phyloP scores from a whole-genome alignment of 2,797 vertebrate species.

The Myripristis murdjan region DNA sequence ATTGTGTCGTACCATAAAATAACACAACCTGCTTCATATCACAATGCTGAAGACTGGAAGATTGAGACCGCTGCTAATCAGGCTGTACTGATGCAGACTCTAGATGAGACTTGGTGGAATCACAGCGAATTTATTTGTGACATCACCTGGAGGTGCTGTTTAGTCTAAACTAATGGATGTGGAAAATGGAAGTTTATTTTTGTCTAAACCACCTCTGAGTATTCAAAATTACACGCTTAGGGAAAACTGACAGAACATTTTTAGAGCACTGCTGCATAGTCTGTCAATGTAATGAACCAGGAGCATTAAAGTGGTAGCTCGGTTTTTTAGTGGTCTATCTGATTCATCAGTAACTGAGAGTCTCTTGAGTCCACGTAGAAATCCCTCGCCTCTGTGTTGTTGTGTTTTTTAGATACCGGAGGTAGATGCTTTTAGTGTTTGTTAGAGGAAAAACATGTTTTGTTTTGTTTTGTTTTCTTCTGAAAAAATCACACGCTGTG shows the following conservation, averaged over 20 bases:
- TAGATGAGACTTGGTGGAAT: constrained; percentile 37
- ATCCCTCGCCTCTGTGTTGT: constrained; percentile 42
- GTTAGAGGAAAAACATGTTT: constrained; percentile 17
- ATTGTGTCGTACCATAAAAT: constrained; percentile 7
- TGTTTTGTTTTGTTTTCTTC: not conserved
- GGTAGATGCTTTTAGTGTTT: constrained; percentile 52
- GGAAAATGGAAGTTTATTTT: constrained; percentile 75
- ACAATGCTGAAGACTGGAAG: constrained; percentile 17
- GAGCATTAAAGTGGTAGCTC: constrained; percentile 65
- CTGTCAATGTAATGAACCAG: constrained; percentile 62
- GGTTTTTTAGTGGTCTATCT: constrained; percentile 64
- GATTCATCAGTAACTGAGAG: constrained; percentile 67
- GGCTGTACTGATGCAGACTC: constrained; percentile 26
- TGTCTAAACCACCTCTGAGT: constrained; percentile 64
- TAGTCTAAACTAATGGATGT: constrained; percentile 74
- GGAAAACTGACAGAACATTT: constrained; percentile 69
- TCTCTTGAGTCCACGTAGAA: constrained; percentile 64
- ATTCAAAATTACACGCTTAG: constrained; percentile 72
- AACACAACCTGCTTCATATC: constrained; percentile 19
- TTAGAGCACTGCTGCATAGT: constrained; percentile 52
- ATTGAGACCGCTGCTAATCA: constrained; percentile 38
- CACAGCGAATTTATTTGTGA: constrained; percentile 63
- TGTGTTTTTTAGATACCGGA: constrained; percentile 23
- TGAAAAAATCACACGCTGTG: not conserved
- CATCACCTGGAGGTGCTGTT: constrained; percentile 72